Evolutionary conservation across 2,888 invertebrate species (phyloP).

Genomic region (Nematopogon swammerdamellus): DNA sequence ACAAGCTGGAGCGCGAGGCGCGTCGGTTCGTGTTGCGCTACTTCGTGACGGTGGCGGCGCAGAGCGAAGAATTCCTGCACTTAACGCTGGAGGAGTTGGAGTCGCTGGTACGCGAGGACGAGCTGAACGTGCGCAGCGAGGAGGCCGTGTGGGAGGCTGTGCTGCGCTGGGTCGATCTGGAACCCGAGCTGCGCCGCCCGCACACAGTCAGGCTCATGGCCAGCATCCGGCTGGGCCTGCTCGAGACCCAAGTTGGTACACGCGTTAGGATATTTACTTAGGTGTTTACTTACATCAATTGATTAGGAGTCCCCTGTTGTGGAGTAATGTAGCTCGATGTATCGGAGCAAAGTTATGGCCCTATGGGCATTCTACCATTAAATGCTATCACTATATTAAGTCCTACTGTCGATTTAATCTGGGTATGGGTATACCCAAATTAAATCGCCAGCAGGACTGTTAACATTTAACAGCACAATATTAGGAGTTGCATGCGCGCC

Average conservation of each 20-base stretch:
- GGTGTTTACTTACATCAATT: no score
- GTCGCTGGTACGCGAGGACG: slow-evolving; percentile 75
- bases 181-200: slow-evolving; percentile 66
- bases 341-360: no score
- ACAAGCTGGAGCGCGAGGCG: slow-evolving; percentile 65
- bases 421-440: no score
- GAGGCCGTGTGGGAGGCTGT: slow-evolving; percentile 85
- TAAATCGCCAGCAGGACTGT: no score
- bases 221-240: slow-evolving; percentile 75
- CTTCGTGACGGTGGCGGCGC: slow-evolving; percentile 69
- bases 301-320: no score
- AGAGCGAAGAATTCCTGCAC: slow-evolving; percentile 72
- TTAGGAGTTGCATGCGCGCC: no score
- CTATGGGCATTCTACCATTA: no score
- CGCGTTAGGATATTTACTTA: no score
- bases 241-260: slow-evolving; percentile 67
- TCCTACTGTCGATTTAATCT: no score
- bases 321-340: no score
- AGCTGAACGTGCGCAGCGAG: slow-evolving; percentile 84
- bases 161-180: slow-evolving; percentile 81
- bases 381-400: no score
- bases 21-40: slow-evolving; percentile 71
- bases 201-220: slow-evolving; percentile 77
- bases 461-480: no score
- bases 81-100: slow-evolving; percentile 71